phyloP scores from a whole-genome alignment of 2,888 invertebrate species.

The Tenthredo amoena region DNA sequence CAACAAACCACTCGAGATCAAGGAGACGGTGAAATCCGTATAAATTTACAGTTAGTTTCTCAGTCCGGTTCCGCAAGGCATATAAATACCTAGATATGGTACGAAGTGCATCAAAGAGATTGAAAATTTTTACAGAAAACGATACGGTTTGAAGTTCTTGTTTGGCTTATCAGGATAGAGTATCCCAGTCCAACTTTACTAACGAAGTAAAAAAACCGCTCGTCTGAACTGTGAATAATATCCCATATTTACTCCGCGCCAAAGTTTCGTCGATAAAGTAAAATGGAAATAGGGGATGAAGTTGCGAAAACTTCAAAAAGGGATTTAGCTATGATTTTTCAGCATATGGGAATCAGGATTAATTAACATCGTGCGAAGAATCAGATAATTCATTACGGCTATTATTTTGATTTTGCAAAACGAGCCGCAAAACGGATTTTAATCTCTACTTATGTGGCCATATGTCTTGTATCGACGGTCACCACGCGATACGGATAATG shows the following conservation, averaged over 20 bases:
- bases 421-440: constrained; percentile 2
- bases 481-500: constrained; percentile 36
- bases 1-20: neutral
- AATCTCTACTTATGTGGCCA: neutral
- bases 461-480: constrained; percentile 1
- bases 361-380: neutral
- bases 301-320: neutral
- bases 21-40: neutral
- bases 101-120: constrained; percentile 8
- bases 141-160: neutral
- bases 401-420: neutral
- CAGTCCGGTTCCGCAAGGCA: neutral
- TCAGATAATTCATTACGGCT: neutral
- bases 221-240: neutral
- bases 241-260: neutral
- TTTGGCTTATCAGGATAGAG: neutral
- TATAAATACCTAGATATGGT: too few species aligned
- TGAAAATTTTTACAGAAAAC: neutral
- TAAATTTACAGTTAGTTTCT: neutral
- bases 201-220: neutral
- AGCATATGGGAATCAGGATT: neutral
- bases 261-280: neutral
- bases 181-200: neutral
- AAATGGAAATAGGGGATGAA: neutral
- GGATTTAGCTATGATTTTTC: neutral